phyloP scores from a whole-genome alignment of 2,888 invertebrate genomes.

The Suillia variegata region DNA sequence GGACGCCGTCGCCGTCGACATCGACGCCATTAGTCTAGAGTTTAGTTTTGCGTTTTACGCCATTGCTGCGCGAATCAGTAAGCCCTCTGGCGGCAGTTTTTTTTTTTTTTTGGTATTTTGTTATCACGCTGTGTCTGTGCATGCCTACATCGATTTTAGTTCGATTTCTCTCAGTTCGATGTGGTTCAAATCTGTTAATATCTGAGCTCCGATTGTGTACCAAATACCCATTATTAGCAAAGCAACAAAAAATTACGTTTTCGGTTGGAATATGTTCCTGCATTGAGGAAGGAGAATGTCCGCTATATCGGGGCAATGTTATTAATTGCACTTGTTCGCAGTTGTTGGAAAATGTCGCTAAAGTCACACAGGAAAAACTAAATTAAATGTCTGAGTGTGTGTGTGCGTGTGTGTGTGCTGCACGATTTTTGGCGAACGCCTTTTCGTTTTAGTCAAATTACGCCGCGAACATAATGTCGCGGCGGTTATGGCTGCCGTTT shows the following conservation, averaged over 20 bases:
- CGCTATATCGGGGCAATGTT: too few species aligned
- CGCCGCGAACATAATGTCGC: background rate
- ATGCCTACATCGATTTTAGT: background rate
- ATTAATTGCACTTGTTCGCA: constrained; percentile 30
- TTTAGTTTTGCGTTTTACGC: too few species aligned
- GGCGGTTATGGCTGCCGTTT: background rate
- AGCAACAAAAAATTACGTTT: too few species aligned
- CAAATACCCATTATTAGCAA: too few species aligned
- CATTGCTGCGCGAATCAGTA: too few species aligned
- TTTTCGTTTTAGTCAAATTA: background rate
- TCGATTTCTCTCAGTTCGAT: constrained; percentile 5
- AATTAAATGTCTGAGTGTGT: constrained; percentile 8
- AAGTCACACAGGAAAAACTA: constrained; percentile 19
- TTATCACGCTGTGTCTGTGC: constrained; percentile 4
- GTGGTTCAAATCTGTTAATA: constrained; percentile 7
- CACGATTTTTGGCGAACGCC: background rate
- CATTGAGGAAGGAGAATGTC: too few species aligned
- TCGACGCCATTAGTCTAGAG: constrained; percentile 1
- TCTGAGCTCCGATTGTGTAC: background rate
- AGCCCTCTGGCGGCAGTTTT: constrained; percentile 4
- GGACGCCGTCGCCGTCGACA: too few species aligned
- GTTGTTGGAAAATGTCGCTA: constrained; percentile 25
- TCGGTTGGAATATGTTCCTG: too few species aligned
- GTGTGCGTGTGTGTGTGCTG: too few species aligned
- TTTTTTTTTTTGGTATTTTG: constrained; percentile 1